Base-by-base conservation (phyloP, 37 sponge, comb jelly and placozoan genomes). In the Agelas oroides region DNA sequence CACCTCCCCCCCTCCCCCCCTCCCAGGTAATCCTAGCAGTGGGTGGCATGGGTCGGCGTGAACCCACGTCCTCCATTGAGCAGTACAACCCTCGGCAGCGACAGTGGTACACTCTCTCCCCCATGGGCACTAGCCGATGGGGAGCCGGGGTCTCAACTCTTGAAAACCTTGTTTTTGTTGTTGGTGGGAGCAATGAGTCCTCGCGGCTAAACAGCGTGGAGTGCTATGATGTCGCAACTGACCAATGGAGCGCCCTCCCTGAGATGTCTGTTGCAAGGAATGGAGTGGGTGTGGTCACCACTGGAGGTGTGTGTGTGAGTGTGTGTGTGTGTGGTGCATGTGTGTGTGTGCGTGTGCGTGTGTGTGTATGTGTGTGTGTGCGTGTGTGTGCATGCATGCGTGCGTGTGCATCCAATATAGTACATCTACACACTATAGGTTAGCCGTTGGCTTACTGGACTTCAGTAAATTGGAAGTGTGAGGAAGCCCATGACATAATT, bases 131-230 rank as follows among this genome's bases (percentile, higher is more conserved):
- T 25, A 65, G 80, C 28, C 80, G 93, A 18, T 84, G 89, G 86
- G 89, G 93, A 12, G 66, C 86, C 8, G 93, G 86, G 21, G 70
- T 66, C 24, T 84, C 73, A 31, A 59, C 76, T 39, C 37, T 87
- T 68, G 62, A 52, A 12, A 67, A 83, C 5, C 85, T 37, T 35
- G 78, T 94, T 24, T 91, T 88, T 36, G 35, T 90, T 1, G 89
- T 92, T 14, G 95, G 95, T 20, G 95, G 95, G 25, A 81, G 75
- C 28, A 89, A 91, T 65, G 88, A 77, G 23, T 79, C 88, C 24
- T 72, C 80, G 21, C 70, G 89, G 13, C 77, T 94, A 63, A 63
- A 63, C 81, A 72, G 80, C 25, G 92, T 91, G 20, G 92, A 87
- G 53, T 23, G 72, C 8, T 94, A 87, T 53, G 78, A 87, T 36